These are phyloP conservation scores for Thymelicus lineola DNA, from an alignment of 2,888 invertebrate species.

Conservation along the genomic window DNA sequence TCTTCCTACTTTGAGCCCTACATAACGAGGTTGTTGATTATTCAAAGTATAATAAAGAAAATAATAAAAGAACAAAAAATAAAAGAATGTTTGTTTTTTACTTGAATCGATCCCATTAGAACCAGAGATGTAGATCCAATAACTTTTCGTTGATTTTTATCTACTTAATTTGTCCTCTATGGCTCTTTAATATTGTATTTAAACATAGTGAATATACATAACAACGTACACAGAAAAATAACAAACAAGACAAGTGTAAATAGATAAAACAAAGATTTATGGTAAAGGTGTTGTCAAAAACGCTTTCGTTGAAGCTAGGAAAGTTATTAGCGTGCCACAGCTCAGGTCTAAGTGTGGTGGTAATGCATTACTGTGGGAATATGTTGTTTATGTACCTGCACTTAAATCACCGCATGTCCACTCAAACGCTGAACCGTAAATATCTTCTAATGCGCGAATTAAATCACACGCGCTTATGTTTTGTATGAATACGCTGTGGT, in stretches of 20 bases:
- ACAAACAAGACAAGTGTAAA: too few relatives aligned
- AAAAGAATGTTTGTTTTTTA: too few relatives aligned
- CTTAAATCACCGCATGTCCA: conserved; percentile 50
- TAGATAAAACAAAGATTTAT: conserved; percentile 11
- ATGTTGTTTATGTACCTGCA: conserved; percentile 40
- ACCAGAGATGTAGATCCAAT: too few relatives aligned
- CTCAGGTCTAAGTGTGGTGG: conserved; percentile 7
- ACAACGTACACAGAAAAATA: too few relatives aligned
- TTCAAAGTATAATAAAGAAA: too few relatives aligned
- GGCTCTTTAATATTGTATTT: too few relatives aligned
- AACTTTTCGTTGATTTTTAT: too few relatives aligned
- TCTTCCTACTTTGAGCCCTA: not conserved
- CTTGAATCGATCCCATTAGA: too few relatives aligned
- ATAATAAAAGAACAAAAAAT: too few relatives aligned
- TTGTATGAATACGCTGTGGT: conserved; percentile 1
- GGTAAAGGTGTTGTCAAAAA: conserved; percentile 23
- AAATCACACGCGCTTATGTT: conserved; percentile 40
- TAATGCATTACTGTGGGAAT: conserved; percentile 37
- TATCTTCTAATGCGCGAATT: conserved; percentile 46
- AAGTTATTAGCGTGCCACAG: conserved; percentile 27
- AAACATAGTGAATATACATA: too few relatives aligned
- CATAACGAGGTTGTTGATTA: too few relatives aligned
- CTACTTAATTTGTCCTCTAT: too few relatives aligned
- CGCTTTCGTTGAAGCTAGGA: conserved; percentile 24
- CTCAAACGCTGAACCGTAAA: conserved; percentile 52